Evolutionary conservation across 2,113 vertebrate species (phyloP).

Genomic region (Ibidorhyncha struthersii): DNA sequence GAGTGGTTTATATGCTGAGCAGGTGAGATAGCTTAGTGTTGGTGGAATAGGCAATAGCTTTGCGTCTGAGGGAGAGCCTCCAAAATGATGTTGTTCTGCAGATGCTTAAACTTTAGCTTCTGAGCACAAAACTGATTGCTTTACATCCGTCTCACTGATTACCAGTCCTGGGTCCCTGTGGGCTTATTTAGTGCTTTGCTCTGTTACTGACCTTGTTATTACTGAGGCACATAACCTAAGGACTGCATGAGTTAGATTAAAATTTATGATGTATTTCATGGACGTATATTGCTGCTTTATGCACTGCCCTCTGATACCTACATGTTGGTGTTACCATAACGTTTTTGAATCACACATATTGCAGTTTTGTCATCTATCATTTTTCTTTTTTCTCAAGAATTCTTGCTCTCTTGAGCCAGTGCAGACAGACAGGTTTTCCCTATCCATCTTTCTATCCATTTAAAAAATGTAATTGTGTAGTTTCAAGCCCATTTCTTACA

Average conservation of each 20-base stretch:
- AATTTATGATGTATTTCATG: neutral
- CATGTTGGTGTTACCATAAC: neutral
- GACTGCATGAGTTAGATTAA: neutral
- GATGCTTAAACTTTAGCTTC: neutral
- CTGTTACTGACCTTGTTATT: neutral
- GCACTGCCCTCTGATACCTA: neutral
- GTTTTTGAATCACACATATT: neutral
- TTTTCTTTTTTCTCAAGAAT: neutral
- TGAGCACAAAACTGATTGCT: neutral
- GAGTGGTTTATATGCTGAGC: neutral
- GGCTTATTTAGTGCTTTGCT: neutral
- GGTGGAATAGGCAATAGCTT: neutral
- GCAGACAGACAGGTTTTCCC: neutral
- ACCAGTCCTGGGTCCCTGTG: neutral
- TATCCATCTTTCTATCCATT: neutral
- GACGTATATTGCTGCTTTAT: neutral
- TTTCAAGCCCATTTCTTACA: neutral
- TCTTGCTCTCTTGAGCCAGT: neutral
- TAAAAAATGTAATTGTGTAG: neutral
- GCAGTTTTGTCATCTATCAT: neutral
- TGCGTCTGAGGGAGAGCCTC: neutral
- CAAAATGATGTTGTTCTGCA: neutral
- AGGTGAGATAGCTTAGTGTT: neutral
- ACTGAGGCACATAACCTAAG: neutral
- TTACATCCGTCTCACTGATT: neutral